Base-by-base conservation (phyloP, 2,888 invertebrate species). In the Cordilura impudica region DNA sequence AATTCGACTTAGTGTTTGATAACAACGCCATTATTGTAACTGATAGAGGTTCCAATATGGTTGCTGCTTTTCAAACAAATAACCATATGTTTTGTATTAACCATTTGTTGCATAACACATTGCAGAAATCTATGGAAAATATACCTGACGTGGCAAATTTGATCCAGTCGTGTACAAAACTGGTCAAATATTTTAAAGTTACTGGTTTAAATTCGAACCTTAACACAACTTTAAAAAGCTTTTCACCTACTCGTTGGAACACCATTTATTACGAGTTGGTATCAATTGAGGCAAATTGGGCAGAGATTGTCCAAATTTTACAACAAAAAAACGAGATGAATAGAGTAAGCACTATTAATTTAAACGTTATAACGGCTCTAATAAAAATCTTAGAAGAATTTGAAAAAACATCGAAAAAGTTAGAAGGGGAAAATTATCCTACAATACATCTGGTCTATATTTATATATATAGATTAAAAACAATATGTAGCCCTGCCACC, bases 141-240 rank as follows among this genome's bases (percentile, higher is more conserved):
- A 61, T 78, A 18, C 2, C 45, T 23, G 66, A 73, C 19, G 18
- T 77, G 16, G 23, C 35, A 12, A 31, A 70, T 29, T 35, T 81
- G 4, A 31, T 10, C 7, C 39, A 45, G 16, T 23, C 12, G 26
- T 67, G 70, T 53, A 63, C 47, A 2, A 78, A 74, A 66, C 60
- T 78, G 6, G 60, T 78, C 4, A 81, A 65, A 67, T 77, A 73
- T 74, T 74, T 81, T 12, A 78, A 71, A 19, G 45, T 67, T 31
- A 19, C 71, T 3, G 65, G 72, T 6, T 6, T 71, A 5, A 78
- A 79, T 70, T 35, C 23, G 1, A 54, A 47, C n/a, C 14, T 78
- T n/a, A 19, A 43, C 16, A 51, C 66, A 10, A 54, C 69, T 1
- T 29, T 72, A 18, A 78, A 78, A 53, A 69, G 53, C 23, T 69